A percentile compares a stretch with the other conserved stretches of the same genome.
Conservation (phyloP, 2,888 invertebrate species). For the Nephrotoma flavescens region DNA sequence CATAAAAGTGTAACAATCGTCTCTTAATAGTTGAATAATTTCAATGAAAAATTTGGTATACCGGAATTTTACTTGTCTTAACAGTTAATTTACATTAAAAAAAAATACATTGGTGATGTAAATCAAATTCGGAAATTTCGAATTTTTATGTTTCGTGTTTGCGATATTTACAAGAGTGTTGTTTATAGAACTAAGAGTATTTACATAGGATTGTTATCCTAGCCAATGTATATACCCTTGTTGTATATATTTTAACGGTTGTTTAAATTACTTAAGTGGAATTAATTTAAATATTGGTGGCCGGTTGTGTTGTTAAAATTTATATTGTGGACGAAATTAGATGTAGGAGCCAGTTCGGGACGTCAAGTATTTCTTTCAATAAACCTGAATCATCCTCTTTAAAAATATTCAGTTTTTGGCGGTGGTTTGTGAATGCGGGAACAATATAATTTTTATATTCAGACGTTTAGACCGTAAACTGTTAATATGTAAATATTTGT, state of each 20-base stretch:
- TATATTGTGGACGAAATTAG: too few relatives aligned
- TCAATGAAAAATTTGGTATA: neutral
- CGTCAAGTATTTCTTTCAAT: too few relatives aligned
- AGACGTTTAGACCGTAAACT: too few relatives aligned
- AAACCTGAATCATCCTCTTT: too few relatives aligned
- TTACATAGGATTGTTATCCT: neutral
- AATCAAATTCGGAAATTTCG: neutral
- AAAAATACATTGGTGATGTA: neutral
- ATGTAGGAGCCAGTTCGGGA: too few relatives aligned
- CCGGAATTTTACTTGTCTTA: neutral
- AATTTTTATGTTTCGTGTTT: neutral
- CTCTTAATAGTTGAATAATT: neutral
- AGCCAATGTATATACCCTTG: neutral
- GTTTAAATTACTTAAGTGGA: neutral
- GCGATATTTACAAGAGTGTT: neutral
- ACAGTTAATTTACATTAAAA: neutral
- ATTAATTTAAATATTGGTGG: neutral
- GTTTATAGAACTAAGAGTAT: too few relatives aligned
- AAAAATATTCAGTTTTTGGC: too few relatives aligned
- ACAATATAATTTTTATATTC: too few relatives aligned
- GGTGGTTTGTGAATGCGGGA: too few relatives aligned
- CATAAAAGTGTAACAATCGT: neutral
- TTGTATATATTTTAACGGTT: neutral
- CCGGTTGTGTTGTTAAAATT: too few relatives aligned
- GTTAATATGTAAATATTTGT: too few relatives aligned